Evolutionary conservation across 2,797 vertebrate genomes (phyloP).

Genomic region (Anniella stebbinsi): DNA sequence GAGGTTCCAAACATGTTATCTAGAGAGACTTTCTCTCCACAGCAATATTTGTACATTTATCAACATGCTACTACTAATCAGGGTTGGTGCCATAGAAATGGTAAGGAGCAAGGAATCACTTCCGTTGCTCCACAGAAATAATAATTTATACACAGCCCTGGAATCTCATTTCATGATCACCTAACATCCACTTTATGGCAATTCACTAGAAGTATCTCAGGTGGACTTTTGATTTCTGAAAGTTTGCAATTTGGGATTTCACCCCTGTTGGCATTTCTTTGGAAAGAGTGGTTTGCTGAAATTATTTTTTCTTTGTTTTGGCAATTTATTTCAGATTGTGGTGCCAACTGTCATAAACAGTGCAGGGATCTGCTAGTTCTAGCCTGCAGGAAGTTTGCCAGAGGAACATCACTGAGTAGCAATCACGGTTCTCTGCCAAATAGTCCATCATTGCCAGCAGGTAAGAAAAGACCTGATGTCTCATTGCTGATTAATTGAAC

Average conservation of each 20-base stretch:
- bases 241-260: not conserved
- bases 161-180: not conserved
- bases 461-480: conserved; percentile 61
- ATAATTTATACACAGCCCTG: not conserved
- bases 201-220: not conserved
- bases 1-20: not conserved
- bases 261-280: not conserved
- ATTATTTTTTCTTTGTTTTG: conserved; percentile 29
- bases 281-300: not conserved
- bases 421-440: conserved; percentile 90
- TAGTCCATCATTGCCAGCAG: conserved; percentile 89
- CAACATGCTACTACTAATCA: not conserved
- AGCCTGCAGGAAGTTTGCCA: conserved; percentile 91
- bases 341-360: conserved; percentile 97
- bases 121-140: not conserved
- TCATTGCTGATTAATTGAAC: not conserved
- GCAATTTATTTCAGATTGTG: conserved; percentile 85
- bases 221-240: conserved; percentile 8
- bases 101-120: not conserved
- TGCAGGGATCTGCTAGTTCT: conserved; percentile 94
- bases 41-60: not conserved
- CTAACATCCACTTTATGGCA: not conserved
- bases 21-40: no score
- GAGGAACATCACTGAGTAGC: conserved; percentile 86
- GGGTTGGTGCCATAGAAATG: not conserved